phyloP scores from a whole-genome alignment of 2,797 vertebrate species.

The Trichosurus vulpecula region DNA sequence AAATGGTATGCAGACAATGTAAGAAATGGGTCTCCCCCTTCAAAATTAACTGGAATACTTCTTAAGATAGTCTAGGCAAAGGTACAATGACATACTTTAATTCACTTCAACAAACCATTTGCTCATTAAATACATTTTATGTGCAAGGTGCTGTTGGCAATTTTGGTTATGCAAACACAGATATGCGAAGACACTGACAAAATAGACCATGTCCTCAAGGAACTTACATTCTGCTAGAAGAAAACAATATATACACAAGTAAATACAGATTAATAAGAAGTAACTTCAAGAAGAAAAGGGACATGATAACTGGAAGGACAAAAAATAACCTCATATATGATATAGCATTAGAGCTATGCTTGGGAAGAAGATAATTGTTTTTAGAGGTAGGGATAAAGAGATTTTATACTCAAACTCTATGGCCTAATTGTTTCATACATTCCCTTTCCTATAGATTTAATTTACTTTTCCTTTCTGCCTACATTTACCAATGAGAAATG shows the following conservation, averaged over 20 bases:
- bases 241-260: neutral
- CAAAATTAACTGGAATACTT: neutral
- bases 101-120: neutral
- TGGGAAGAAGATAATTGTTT: neutral
- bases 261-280: neutral
- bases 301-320: neutral
- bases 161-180: neutral
- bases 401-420: neutral
- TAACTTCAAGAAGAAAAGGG: neutral
- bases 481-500: neutral
- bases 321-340: neutral
- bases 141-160: neutral
- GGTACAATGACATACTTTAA: neutral
- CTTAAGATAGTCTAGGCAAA: neutral
- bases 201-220: neutral
- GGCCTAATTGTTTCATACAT: constrained; percentile 11
- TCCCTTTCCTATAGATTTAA: neutral
- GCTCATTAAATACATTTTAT: neutral
- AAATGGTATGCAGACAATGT: neutral
- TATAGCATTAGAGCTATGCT: neutral
- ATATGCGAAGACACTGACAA: neutral
- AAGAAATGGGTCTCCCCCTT: neutral
- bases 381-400: neutral
- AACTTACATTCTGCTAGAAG: neutral
- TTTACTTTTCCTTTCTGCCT: neutral